phyloP scores from a whole-genome alignment of 1,140 invertebrate genomes.

The Atopsyche davidsoni region DNA sequence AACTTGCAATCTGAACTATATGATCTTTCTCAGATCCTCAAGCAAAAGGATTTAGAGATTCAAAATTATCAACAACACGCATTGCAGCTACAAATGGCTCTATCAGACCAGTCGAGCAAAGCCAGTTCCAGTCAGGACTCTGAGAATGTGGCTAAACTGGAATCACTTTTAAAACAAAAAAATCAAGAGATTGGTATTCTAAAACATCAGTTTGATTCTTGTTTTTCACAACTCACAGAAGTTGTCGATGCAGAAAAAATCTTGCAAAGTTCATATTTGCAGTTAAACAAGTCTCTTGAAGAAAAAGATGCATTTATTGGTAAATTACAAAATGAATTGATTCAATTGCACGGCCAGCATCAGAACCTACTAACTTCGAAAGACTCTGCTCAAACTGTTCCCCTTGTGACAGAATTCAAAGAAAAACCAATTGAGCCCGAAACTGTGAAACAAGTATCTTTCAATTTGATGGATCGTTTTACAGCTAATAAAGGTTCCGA shows the following conservation, averaged over 20 bases:
- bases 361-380: constrained; percentile 3
- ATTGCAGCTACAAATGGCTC: too few relatives aligned
- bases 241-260: constrained; percentile 17
- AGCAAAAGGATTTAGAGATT: too few relatives aligned
- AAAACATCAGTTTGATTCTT: constrained; percentile 14
- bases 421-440: background rate
- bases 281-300: constrained; percentile 7
- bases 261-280: constrained; percentile 6
- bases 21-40: too few relatives aligned
- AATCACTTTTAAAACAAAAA: constrained; percentile 33
- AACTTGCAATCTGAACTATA: too few relatives aligned
- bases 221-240: constrained; percentile 20
- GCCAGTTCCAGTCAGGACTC: too few relatives aligned
- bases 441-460: background rate
- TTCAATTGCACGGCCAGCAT: constrained; percentile 3
- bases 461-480: constrained; percentile 1
- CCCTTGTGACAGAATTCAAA: constrained; percentile 1
- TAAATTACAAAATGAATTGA: constrained; percentile 18
- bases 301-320: constrained; percentile 20
- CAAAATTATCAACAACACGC: too few relatives aligned
- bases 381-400: background rate
- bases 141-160: constrained; percentile 6
- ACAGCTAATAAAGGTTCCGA: constrained; percentile 31
- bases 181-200: constrained; percentile 19
- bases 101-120: too few relatives aligned